phyloP scores from a whole-genome alignment of 2,113 vertebrate species.

The Rhipidura dahli region DNA sequence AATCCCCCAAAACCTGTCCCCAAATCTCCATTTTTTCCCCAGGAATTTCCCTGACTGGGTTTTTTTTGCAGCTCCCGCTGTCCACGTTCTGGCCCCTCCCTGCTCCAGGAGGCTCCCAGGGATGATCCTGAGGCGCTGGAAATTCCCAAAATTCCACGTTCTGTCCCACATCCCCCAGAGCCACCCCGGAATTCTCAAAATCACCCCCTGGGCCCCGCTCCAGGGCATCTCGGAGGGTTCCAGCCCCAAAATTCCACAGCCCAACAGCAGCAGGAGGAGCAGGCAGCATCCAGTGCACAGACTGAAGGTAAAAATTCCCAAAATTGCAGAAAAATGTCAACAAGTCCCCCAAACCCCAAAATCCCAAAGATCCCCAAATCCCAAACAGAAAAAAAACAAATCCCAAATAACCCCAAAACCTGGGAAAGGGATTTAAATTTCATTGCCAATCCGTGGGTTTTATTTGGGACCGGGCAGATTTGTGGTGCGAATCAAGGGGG shows the following conservation, averaged over 20 bases:
- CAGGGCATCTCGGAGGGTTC: rapidly evolving
- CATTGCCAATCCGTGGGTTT: rapidly evolving
- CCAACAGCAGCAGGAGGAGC: neutral
- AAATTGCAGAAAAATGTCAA: rapidly evolving
- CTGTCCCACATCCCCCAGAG: neutral
- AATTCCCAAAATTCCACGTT: neutral
- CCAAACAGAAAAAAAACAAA: neutral
- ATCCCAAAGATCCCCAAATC: too few relatives aligned
- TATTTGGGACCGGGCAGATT: rapidly evolving
- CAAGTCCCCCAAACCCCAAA: neutral
- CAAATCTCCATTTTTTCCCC: neutral
- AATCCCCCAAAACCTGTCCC: neutral
- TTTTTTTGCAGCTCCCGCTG: neutral
- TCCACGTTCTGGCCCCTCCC: neutral
- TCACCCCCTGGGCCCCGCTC: neutral
- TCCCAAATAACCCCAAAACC: neutral
- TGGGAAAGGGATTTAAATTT: neutral
- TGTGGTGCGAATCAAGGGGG: rapidly evolving
- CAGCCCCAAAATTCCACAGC: neutral
- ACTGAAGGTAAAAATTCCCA: neutral
- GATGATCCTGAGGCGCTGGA: neutral
- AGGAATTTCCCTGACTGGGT: neutral
- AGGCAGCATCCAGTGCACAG: rapidly evolving
- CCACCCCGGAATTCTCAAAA: neutral
- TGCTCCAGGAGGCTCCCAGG: neutral